Conservation (phyloP, 2,888 invertebrate genomes). For the Drosophila mettleri region DNA sequence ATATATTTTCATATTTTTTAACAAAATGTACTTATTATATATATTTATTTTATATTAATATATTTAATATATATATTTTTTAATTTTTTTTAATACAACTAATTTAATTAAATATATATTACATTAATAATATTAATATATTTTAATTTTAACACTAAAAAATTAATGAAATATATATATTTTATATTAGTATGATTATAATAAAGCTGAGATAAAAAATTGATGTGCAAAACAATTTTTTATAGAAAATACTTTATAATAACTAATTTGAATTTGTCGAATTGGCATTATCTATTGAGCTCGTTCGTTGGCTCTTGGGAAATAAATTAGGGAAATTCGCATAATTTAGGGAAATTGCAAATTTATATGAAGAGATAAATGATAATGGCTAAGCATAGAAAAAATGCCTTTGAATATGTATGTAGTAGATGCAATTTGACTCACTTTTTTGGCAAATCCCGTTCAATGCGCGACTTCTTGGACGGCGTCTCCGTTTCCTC, state of each 20-base stretch:
- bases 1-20: neutral
- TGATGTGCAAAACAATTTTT: no score
- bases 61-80: neutral
- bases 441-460: conserved; percentile 6
- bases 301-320: neutral
- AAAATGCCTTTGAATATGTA: neutral
- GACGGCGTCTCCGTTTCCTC: conserved; percentile 6
- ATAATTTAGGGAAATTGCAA: neutral
- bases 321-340: neutral
- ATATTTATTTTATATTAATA: neutral
- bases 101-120: no score
- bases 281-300: neutral
- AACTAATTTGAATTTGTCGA: neutral
- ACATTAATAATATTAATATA: no score
- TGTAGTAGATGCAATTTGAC: neutral
- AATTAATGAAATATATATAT: no score
- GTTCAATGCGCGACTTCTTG: neutral
- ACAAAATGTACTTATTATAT: no score
- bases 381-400: neutral
- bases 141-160: no score
- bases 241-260: neutral
- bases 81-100: neutral
- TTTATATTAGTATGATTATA: no score
- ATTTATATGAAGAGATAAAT: neutral
- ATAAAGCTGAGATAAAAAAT: no score